Evolutionary conservation across 1,140 invertebrate species (phyloP), one percentile per base, ranked within the genome.

Genomic region (Helicoverpa armigera): DNA sequence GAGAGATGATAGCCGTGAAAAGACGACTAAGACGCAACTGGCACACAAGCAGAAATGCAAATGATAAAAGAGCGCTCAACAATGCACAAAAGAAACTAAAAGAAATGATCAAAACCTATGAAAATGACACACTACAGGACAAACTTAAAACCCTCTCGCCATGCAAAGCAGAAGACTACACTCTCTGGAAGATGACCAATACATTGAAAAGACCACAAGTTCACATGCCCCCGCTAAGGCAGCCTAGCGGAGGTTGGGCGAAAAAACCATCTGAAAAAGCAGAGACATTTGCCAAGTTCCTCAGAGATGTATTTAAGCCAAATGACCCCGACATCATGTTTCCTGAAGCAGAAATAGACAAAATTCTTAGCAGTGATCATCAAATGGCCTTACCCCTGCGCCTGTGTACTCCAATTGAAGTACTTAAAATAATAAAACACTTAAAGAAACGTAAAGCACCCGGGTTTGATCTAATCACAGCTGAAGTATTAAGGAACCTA

Each of bases 401-500:
- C 18, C 13, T 50, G 1, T 50, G 35, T 12, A 50, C 65, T 10
- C 65, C 35, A 11, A 18, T 14, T 16, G 65, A 69, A 51, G 43
- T 69, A 5, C 4, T 0, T 12, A 69, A 69, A 50, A n/a, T 5
- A 9, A 48, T 69, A 48, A 69, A 69, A 50, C 48, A 23, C 16
- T 11, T 23, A 10, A 58, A 58, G 18, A 58, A 58, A 14, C 13
- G 23, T 23, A 58, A 58, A 18, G 31, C 83, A 0, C 83, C 85
- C 0, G 85, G 82, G 1, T 86, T 80, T 56, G 85, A 87, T 43
- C 23, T 78, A 7, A 83, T 87, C 18, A 80, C 69, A 9, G 74
- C 53, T 10, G 31, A 80, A 82, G 18, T 85, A 4, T n/a, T 88
- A n/a, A 85, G 80, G 56, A 3, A 85, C 48, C 31, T 87, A 2